Base-by-base conservation (phyloP, 2,888 invertebrate species). In the Phasia obesa region DNA sequence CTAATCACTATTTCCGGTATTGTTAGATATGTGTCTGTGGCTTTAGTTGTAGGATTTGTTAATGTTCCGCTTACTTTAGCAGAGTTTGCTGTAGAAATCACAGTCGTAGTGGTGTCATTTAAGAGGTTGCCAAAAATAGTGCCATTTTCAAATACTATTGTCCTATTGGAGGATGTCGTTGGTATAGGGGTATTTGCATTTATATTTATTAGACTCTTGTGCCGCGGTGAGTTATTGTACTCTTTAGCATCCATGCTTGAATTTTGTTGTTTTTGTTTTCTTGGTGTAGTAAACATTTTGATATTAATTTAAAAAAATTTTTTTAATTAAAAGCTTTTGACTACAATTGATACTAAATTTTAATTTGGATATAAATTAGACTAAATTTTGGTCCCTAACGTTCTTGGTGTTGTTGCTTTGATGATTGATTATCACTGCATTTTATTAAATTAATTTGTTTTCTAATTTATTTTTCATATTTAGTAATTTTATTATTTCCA, bases 111-210 rank as follows among this genome's bases (percentile, higher is more conserved):
- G 44, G 31, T 69, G 59, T 73, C 64, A 64, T 84, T 82, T 13
- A 84, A 86, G 79, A 90, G 86, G 23, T 90, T 87, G 84, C 90
- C 91, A 84, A 90, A 85, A 78, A 91, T 87, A 77, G 91, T 91
- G 85, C 91, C 91, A 84, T 90, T 91, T 84, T 91, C 91, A 77
- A 90, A 87, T 44, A 90, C 87, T 47, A 86, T 85, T 21, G 86
- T 84, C 6, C 15, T 57, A 42, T 31, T 57, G 27, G 67, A 75
- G 27, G 67, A 75, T 78, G 80, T 76, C 21, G 62, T 81, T 49
- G 71, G 57, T 55, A 51, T 49, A 42, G 70, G 81, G 65, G 57
- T 70, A 69, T 31, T 59, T 44, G 64, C 19, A 49, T 77, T 77
- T 49, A 77, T 62, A 64, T 77, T 77, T 49, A 71, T 78, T 59